Evolutionary conservation across 2,888 invertebrate species (phyloP).

Genomic region (Drosophila macrothrix): DNA sequence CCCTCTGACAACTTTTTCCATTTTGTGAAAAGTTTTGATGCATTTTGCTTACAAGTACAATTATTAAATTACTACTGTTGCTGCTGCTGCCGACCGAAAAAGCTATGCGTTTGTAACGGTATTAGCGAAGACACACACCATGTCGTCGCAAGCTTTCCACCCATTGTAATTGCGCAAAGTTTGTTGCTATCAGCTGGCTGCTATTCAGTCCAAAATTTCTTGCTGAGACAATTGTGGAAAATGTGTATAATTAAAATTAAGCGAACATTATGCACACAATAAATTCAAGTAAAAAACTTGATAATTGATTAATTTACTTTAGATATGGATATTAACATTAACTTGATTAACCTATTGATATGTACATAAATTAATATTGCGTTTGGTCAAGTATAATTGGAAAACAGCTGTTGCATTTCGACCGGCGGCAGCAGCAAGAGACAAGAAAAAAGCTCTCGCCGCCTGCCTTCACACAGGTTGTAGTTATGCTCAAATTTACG

Average conservation of each 20-base stretch:
- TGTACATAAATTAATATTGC: constrained; percentile 4
- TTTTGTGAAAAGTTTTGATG: constrained; percentile 1
- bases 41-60: not conserved
- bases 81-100: constrained; percentile 3
- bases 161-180: not conserved
- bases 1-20: constrained; percentile 27
- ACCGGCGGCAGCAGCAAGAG: constrained; percentile 22
- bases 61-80: not conserved
- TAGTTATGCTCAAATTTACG: constrained; percentile 16
- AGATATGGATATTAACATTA: not conserved
- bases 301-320: not conserved
- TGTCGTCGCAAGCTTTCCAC: constrained; percentile 37
- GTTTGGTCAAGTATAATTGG: constrained; percentile 2
- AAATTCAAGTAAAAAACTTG: not conserved
- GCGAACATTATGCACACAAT: not conserved
- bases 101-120: constrained; percentile 29
- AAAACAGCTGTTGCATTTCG: constrained; percentile 43
- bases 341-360: not conserved
- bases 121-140: constrained; percentile 37
- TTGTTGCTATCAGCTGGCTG: constrained; percentile 1
- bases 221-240: not conserved
- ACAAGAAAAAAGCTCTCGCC: constrained; percentile 20
- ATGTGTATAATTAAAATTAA: not conserved
- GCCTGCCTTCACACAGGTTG: constrained; percentile 40
- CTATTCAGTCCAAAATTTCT: constrained; percentile 22